Base-by-base conservation (phyloP, 2,797 vertebrate genomes). In the Masticophis lateralis region DNA sequence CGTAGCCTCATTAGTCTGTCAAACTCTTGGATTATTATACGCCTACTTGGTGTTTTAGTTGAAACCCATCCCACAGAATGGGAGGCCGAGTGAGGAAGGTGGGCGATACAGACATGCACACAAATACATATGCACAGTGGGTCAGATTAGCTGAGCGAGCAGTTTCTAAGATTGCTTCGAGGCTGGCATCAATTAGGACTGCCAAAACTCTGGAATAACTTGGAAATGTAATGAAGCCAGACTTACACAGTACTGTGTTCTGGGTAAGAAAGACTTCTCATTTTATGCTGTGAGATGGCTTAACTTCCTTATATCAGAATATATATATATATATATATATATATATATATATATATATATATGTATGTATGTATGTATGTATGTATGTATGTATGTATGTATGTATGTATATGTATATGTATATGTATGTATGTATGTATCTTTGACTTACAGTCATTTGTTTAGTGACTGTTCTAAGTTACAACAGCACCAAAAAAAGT, bases 31-130 rank as follows among this genome's bases (percentile, higher is more conserved):
- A 92, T 93, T 92, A 87, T 90, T 94, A 51, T 79, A 94, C 94
- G 5, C 96, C 95, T 94, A 96, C 97, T 5, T 91, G 92, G 47
- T 96, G 95, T 96, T 96, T 97, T 95, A 47, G 92, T 97, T 97
- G 97, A 97, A 96, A 96, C 94, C 91, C 57, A 93, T 97, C 97
- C 97, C 96, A 10, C 8, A 87, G 95, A 93, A 96, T 89, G 95
- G 96, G 94, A 96, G 95, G 95, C 96, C 89, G 18, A 94, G 20
- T 83, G 27, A 97, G 97, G 97, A 97, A 97, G 95, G 97, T 97
- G 97, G 97, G 97, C 96, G 97, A 97, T 94, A 93, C 96, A 66
- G 96, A 94, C 92, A 96, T 89, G 96, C 94, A 92, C 32, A 69
- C 27, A 91, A 47, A 90, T n/a, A 95, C 89, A 43, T 5, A 89